Base-by-base conservation (phyloP, 2,797 vertebrate genomes). In the Halcyon leucocephala region DNA sequence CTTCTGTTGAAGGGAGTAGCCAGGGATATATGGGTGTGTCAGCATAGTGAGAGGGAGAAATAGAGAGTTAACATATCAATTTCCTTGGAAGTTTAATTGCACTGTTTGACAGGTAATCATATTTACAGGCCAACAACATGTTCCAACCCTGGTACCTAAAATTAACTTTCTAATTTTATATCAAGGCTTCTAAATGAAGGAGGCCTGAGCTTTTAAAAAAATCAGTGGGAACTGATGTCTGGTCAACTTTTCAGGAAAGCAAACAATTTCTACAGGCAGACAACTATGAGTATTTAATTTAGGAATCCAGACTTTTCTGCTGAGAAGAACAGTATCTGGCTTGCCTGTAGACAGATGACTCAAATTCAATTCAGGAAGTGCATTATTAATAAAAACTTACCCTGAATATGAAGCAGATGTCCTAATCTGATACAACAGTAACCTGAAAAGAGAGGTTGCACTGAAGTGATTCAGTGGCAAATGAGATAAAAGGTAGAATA, bases 141-240 rank as follows among this genome's bases (percentile, higher is more conserved):
- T 88, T 90, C 84, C 76, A 82, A 12, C 8, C 26, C 5, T 0
- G 0, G 7, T 57, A 42, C 46, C 41, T 89, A 46, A 94, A 85
- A 9, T 78, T 84, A 83, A 72, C 31, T 89, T 91, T 82, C 79
- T 91, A 91, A 87, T 87, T 96, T 94, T 92, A n/a, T 72, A 18
- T 67, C 52, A 82, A 89, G 37, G 44, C 64, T 87, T 41, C 29
- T 91, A 87, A 87, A 67, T n/a, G 52, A 82, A 73, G 74, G 61
- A 82, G 48, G 33, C 6, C 37, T 73, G 51, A 39, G 67, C 58
- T 91, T 91, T 83, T 91, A 16, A 82, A 88, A 89, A 82, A 49
- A 28, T 22, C 37, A 31, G 28, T 82, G 72, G 35, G 20, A 79
- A 35, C 26, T 81, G 35, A 44, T 89, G 51, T 35, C 64, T 87